Percentiles rank a stretch among this genome's conserved stretches.
Conservation (phyloP, 2,888 invertebrate genomes). For the Timema podura region DNA sequence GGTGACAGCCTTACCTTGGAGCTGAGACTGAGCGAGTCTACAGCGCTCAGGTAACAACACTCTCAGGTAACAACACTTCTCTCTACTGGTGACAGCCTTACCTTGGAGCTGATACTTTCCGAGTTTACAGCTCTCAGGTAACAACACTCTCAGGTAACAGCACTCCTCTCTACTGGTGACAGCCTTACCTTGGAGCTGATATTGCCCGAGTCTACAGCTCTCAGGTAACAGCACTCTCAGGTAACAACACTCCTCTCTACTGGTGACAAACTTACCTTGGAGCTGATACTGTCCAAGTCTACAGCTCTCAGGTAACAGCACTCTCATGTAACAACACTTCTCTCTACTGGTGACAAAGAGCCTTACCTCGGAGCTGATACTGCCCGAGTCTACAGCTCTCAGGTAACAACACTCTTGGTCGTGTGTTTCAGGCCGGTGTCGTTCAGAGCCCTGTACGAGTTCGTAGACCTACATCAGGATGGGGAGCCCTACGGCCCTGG, state of each 20-base stretch:
- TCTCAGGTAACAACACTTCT: conserved; percentile 47
- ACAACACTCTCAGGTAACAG: background rate
- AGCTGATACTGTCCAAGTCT: conserved; percentile 73
- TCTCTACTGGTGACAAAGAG: conserved; percentile 75
- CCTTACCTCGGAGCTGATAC: conserved; percentile 66
- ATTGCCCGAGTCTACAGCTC: conserved; percentile 75
- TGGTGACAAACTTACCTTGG: conserved; percentile 67
- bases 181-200: conserved; percentile 67
- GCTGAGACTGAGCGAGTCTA: conserved; percentile 73
- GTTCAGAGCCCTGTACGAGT: conserved; percentile 83
- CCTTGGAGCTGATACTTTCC: conserved; percentile 71
- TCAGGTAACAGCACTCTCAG: conserved; percentile 55
- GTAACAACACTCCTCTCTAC: conserved; percentile 60
- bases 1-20: conserved; percentile 78
- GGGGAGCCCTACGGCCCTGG: conserved; percentile 73
- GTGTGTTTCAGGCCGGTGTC: conserved; percentile 64
- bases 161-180: conserved; percentile 69
- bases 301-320: conserved; percentile 70
- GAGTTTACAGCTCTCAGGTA: conserved; percentile 83
- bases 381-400: conserved; percentile 38
- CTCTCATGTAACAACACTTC: conserved; percentile 41
- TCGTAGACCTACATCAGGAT: conserved; percentile 82
- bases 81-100: conserved; percentile 74
- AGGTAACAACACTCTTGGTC: background rate
- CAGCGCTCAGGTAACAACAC: conserved; percentile 65